These are phyloP conservation scores for Cuculus canorus DNA, from an alignment of 2,797 vertebrate species.

Conservation along the genomic window DNA sequence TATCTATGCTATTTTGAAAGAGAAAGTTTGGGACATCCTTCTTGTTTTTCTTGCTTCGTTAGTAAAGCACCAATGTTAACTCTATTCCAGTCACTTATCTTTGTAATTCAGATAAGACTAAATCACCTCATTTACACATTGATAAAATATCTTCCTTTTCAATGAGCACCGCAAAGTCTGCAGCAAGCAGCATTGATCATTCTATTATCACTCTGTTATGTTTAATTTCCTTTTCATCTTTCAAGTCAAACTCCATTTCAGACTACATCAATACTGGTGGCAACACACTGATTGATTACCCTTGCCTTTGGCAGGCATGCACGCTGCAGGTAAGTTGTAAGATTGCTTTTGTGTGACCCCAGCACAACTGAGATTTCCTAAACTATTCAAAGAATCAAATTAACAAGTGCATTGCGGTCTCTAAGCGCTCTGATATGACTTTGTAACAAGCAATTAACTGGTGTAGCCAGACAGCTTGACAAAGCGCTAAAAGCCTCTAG, in stretches of 20 bases:
- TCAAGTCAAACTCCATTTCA: conserved; percentile 22
- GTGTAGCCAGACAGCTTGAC: not conserved
- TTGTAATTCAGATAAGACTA: not conserved
- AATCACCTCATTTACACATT: not conserved
- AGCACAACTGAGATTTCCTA: not conserved
- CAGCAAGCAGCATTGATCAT: conserved; percentile 39
- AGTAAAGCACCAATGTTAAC: not conserved
- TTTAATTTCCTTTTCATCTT: conserved; percentile 55
- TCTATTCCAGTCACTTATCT: not conserved
- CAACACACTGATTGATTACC: not conserved
- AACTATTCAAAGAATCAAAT: not conserved
- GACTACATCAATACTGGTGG: conserved; percentile 2
- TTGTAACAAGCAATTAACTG: not conserved
- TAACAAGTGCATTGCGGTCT: not conserved
- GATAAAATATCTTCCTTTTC: not conserved
- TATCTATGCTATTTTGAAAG: not conserved
- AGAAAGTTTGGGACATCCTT: not conserved
- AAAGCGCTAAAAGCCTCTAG: not conserved
- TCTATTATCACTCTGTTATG: conserved; percentile 29
- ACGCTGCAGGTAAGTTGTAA: not conserved
- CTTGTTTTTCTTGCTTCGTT: not conserved
- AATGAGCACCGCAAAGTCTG: not conserved
- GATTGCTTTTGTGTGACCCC: not conserved
- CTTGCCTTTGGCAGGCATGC: not conserved
- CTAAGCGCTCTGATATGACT: not conserved